Evolutionary conservation across 2,888 invertebrate species (phyloP).

Genomic region (Tanytarsus gracilentus): DNA sequence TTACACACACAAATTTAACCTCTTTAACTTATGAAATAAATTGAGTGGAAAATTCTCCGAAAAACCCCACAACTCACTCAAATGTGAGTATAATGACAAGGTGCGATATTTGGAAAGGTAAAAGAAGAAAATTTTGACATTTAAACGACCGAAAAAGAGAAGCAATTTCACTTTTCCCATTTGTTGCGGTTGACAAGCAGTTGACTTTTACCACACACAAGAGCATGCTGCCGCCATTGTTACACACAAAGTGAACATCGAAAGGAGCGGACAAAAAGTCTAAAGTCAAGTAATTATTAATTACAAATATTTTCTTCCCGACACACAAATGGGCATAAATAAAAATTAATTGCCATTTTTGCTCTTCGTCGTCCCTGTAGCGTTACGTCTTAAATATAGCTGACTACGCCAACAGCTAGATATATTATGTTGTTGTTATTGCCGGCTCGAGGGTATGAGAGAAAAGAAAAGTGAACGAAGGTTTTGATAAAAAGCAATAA

Average conservation of each 20-base stretch:
- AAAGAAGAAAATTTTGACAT: slow-evolving; percentile 4
- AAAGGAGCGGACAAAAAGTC: not conserved
- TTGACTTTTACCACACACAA: not conserved
- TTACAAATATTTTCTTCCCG: slow-evolving; percentile 18
- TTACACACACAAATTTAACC: too few relatives aligned
- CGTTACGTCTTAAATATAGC: not conserved
- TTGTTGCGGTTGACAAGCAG: too few relatives aligned
- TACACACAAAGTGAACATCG: slow-evolving; percentile 3
- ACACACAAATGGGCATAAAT: slow-evolving; percentile 23
- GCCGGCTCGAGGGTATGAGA: too few relatives aligned
- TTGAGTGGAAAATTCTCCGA: too few relatives aligned
- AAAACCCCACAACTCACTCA: too few relatives aligned
- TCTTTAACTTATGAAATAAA: too few relatives aligned
- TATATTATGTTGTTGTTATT: not conserved
- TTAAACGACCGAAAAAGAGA: not conserved
- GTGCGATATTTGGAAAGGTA: not conserved
- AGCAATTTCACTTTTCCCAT: too few relatives aligned
- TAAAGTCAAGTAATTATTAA: slow-evolving; percentile 25
- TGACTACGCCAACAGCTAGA: too few relatives aligned
- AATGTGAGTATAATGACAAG: not conserved
- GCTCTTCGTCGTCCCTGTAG: not conserved
- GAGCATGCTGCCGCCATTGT: not conserved
- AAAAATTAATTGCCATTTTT: slow-evolving; percentile 26
- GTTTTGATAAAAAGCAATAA: too few relatives aligned
- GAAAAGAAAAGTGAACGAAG: too few relatives aligned